Evolutionary conservation across 2,113 vertebrate species (phyloP).

Genomic region (Labeo rohita): DNA sequence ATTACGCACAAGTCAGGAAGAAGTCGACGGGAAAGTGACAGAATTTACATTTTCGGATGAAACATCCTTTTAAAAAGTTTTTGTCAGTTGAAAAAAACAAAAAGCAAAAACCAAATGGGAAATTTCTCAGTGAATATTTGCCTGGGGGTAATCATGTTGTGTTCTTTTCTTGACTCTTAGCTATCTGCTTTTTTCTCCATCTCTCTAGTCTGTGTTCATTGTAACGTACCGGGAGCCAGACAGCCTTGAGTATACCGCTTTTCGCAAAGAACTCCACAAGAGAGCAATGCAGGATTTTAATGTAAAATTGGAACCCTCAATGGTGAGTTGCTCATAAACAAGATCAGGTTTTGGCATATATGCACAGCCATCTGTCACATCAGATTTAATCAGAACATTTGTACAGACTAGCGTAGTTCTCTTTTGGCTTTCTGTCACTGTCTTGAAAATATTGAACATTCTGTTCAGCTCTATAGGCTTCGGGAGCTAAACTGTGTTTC

Average conservation of each 20-base stretch:
- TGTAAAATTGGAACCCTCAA: slow-evolving; percentile 85
- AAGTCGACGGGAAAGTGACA: not conserved
- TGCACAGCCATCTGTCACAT: slow-evolving; percentile 26
- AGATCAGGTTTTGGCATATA: slow-evolving; percentile 1
- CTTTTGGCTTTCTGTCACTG: not conserved
- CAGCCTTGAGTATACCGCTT: slow-evolving; percentile 87
- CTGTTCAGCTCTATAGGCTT: slow-evolving; percentile 20
- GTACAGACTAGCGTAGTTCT: slow-evolving; percentile 18
- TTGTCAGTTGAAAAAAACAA: not conserved
- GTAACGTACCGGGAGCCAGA: slow-evolving; percentile 92
- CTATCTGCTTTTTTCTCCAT: slow-evolving; percentile 41
- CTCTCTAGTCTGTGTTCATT: slow-evolving; percentile 87
- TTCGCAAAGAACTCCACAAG: slow-evolving; percentile 86
- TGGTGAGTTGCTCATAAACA: slow-evolving; percentile 77
- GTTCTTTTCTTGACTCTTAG: slow-evolving; percentile 20
- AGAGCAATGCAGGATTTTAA: slow-evolving; percentile 86
- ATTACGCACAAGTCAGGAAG: not conserved
- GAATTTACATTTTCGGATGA: not conserved
- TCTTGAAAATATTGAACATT: slow-evolving; percentile 17
- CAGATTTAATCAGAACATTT: slow-evolving; percentile 29
- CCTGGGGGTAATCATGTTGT: not conserved
- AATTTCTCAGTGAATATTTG: not conserved
- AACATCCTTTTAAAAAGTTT: not conserved
- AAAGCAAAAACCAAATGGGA: not conserved
- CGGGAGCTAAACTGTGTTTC: slow-evolving; percentile 25